Evolutionary conservation across 2,888 invertebrate species (phyloP), one percentile per base, ranked within the genome.

Genomic region (Oegoconia quadripuncta): DNA sequence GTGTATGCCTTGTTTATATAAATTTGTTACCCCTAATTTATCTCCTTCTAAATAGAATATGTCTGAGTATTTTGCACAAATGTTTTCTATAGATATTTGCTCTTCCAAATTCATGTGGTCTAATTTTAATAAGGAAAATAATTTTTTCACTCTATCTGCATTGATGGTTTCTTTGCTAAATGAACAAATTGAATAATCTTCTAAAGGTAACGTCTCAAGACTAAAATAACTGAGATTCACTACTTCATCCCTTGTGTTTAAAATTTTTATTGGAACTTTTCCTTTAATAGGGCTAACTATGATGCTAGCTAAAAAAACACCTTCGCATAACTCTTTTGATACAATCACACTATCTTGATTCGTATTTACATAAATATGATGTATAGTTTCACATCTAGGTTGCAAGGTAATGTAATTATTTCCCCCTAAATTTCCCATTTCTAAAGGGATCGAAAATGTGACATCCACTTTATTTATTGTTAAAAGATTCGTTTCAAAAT

Each of bases 111-210:
- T n/a, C n/a, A n/a, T n/a, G n/a, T n/a, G n/a, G n/a, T n/a, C n/a
- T n/a, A n/a, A n/a, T n/a, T n/a, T n/a, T n/a, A n/a, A n/a, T n/a
- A n/a, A n/a, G n/a, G n/a, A n/a, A n/a, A n/a, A n/a, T n/a, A n/a
- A n/a, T n/a, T n/a, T n/a, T n/a, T 44, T 50, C n/a, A 51, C 50
- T 14, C 53, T 27, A 9, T 45, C 40, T 5, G 46, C 26, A 34
- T 48, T 48, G 7, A 33, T 38, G n/a, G 14, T 14, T 8, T 23
- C 12, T 34, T 45, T 36, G 13, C 33, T 17, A 44, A 51, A 53
- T 3, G 5, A 2, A 37, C 49, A 58, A 13, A 50, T 9, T 15
- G 41, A 14, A 33, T 48, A 52, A 6, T 52, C 23, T 5, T 25
- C 25, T 25, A 25, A 41, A 2, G 11, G 20, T n/a, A 12, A 9